phyloP scores from a whole-genome alignment of 2,888 invertebrate species.

The Cataglyphis rosenhaueri region DNA sequence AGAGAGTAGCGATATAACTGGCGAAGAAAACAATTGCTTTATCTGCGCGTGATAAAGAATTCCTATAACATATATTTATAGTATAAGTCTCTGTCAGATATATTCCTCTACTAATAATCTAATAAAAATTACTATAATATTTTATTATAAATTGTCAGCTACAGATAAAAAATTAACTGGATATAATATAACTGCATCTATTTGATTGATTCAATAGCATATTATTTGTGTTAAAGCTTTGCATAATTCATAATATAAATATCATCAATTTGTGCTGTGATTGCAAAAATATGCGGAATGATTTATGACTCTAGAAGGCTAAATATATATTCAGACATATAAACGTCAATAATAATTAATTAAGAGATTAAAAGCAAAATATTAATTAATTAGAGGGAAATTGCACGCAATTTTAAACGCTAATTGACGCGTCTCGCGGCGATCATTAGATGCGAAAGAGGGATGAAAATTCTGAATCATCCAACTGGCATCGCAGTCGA shows the following conservation, averaged over 20 bases:
- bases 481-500: slow-evolving; percentile 16
- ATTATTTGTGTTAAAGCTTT: not conserved
- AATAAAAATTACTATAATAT: not conserved
- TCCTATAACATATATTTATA: not conserved
- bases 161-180: not conserved
- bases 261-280: not conserved
- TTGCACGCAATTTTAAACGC: not conserved
- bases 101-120: not conserved
- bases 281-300: not conserved
- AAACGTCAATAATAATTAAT: slow-evolving; percentile 36
- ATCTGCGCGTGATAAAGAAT: not conserved
- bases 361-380: not conserved
- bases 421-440: slow-evolving; percentile 28
- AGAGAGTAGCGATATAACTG: not conserved
- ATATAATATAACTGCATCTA: not conserved
- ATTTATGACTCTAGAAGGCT: slow-evolving; percentile 1
- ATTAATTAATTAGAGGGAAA: slow-evolving; percentile 29
- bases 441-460: slow-evolving; percentile 19
- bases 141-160: not conserved
- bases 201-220: not conserved
- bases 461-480: slow-evolving; percentile 30
- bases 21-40: not conserved
- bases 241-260: not conserved
- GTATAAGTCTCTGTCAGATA: not conserved
- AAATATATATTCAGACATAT: not conserved